These are phyloP conservation scores for Tragulus kanchil DNA, from an alignment of 2,113 vertebrate genomes.

Conservation along the genomic window DNA sequence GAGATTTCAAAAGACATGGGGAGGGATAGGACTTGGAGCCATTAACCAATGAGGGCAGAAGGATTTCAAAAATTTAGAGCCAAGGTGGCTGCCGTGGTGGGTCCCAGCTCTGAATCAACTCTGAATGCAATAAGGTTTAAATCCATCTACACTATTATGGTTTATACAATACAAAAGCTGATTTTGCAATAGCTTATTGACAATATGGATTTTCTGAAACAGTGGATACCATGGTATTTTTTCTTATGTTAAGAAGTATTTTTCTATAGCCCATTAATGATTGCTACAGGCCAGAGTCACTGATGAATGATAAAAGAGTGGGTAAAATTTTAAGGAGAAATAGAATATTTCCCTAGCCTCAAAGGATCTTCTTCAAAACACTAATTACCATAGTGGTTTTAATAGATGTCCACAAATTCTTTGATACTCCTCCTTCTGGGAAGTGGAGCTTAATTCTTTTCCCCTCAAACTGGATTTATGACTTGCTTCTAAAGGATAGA, in stretches of 20 bases:
- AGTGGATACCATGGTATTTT: background rate
- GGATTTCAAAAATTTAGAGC: background rate
- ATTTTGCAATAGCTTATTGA: constrained; percentile 29
- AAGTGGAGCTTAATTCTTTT: constrained; percentile 23
- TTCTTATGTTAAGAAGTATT: background rate
- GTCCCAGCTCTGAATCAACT: constrained; percentile 40
- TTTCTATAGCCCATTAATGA: background rate
- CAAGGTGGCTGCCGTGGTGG: background rate
- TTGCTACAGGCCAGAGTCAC: background rate
- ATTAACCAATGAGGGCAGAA: background rate
- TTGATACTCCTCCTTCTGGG: background rate
- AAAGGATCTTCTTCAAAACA: constrained; percentile 17
- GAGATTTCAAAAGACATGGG: constrained; percentile 2
- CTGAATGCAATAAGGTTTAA: background rate
- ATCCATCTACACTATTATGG: background rate
- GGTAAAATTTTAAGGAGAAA: constrained; percentile 28
- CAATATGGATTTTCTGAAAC: constrained; percentile 40
- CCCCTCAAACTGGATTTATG: background rate
- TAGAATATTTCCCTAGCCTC: background rate
- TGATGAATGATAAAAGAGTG: background rate
- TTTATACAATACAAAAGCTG: constrained; percentile 8
- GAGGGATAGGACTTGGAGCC: background rate
- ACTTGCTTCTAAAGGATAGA: constrained; percentile 16
- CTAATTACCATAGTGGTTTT: constrained; percentile 2
- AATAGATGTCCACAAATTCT: background rate